These are phyloP conservation scores for Arvicanthis niloticus DNA, from an alignment of 2,113 vertebrate species.

Conservation along the genomic window DNA sequence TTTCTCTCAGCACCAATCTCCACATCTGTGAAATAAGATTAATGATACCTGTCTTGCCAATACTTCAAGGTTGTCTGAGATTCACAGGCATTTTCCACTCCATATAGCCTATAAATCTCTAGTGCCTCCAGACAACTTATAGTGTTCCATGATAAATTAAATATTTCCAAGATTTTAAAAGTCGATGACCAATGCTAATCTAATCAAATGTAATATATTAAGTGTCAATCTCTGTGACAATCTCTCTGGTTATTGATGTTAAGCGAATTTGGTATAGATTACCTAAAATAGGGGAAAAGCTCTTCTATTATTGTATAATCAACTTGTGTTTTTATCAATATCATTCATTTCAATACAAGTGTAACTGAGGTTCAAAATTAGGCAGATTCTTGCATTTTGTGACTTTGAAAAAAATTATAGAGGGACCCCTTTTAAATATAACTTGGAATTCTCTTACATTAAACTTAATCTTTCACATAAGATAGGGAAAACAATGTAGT, in stretches of 20 bases:
- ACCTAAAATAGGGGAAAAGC: neutral
- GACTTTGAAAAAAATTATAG: neutral
- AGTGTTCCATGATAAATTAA: slow-evolving; percentile 48
- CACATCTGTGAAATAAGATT: slow-evolving; percentile 72
- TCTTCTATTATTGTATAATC: neutral
- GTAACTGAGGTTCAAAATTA: slow-evolving; percentile 34
- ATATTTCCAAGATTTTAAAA: slow-evolving; percentile 63
- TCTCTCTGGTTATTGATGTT: slow-evolving; percentile 55
- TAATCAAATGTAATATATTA: slow-evolving; percentile 53
- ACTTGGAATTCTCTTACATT: neutral
- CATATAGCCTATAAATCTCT: slow-evolving; percentile 59
- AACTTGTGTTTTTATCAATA: neutral
- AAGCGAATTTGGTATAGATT: neutral
- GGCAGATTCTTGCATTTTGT: slow-evolving; percentile 1
- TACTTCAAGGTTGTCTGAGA: slow-evolving; percentile 72
- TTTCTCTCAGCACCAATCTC: slow-evolving; percentile 47
- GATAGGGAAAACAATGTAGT: neutral
- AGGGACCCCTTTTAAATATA: neutral
- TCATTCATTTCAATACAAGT: slow-evolving; percentile 30
- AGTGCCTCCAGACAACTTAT: slow-evolving; percentile 28
- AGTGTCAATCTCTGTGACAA: slow-evolving; percentile 28
- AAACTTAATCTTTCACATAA: slow-evolving; percentile 14
- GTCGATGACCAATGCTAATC: slow-evolving; percentile 33
- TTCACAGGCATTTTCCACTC: slow-evolving; percentile 12
- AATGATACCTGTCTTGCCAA: slow-evolving; percentile 64